Evolutionary conservation across 2,888 invertebrate species (phyloP).

Genomic region (Lasioglossum figueresi): DNA sequence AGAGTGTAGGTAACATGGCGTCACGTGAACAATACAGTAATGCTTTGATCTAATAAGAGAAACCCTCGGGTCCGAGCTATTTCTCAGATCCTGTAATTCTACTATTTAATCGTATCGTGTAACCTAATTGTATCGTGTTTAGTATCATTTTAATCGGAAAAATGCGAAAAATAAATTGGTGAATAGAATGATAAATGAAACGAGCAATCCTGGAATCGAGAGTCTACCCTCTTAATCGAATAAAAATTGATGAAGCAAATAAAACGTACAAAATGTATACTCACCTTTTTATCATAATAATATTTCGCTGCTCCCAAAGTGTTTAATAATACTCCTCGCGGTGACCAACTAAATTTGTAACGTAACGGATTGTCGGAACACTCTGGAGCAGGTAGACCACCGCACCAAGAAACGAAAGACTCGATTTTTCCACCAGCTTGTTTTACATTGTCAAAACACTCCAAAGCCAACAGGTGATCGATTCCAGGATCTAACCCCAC

Average conservation of each 20-base stretch:
- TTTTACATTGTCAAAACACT: constrained; percentile 97
- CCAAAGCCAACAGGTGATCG: constrained; percentile 97
- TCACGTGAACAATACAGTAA: too few species aligned
- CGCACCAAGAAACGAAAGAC: constrained; percentile 98
- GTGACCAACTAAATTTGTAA: constrained; percentile 99
- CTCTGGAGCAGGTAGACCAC: constrained; percentile 98
- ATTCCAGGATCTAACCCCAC: constrained; percentile 99
- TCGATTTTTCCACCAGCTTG: constrained; percentile 95
- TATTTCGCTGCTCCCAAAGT: constrained; percentile 96
- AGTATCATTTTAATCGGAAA: too few species aligned
- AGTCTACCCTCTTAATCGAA: too few species aligned
- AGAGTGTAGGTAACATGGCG: background rate
- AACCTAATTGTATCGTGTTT: too few species aligned
- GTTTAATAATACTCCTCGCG: constrained; percentile 95
- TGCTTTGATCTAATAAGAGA: too few species aligned
- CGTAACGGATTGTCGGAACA: constrained; percentile 95
- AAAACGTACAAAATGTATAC: background rate
- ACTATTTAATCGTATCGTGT: too few species aligned
- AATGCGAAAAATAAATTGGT: too few species aligned
- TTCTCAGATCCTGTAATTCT: too few species aligned
- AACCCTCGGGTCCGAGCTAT: too few species aligned
- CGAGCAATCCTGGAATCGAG: too few species aligned
- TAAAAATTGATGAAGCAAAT: background rate
- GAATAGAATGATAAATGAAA: too few species aligned
- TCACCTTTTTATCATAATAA: constrained; percentile 91